phyloP scores from a whole-genome alignment of 1,140 invertebrate species.

The Belonocnema kinseyi region DNA sequence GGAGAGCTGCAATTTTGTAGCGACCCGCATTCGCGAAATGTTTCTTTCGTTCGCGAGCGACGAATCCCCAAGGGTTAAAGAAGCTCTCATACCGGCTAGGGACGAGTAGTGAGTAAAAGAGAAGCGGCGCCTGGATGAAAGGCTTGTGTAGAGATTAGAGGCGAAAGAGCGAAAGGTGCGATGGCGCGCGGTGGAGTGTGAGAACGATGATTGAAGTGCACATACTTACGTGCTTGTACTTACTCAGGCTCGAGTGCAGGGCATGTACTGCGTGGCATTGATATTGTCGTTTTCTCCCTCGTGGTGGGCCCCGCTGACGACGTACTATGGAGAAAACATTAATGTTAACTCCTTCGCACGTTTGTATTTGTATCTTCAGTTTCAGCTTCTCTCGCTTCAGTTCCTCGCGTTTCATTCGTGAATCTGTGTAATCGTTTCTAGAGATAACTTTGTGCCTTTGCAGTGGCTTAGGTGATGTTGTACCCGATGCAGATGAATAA shows the following conservation, averaged over 20 bases:
- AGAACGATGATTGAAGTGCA: constrained; percentile 73
- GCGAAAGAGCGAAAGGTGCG: constrained; percentile 63
- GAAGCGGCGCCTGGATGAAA: constrained; percentile 58
- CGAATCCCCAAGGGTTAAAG: constrained; percentile 47
- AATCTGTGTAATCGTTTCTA: constrained; percentile 51
- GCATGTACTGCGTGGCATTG: constrained; percentile 48
- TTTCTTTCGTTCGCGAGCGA: constrained; percentile 38
- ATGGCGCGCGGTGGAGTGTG: constrained; percentile 62
- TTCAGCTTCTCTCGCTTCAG: not conserved
- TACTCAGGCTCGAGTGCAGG: constrained; percentile 59
- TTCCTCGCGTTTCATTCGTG: constrained; percentile 40
- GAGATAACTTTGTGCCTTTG: not conserved
- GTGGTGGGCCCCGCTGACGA: constrained; percentile 54
- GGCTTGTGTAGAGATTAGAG: constrained; percentile 62
- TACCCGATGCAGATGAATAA: not conserved
- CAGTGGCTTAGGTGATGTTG: not conserved
- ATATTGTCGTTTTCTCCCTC: constrained; percentile 64
- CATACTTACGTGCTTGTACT: constrained; percentile 66
- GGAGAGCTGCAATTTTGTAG: constrained; percentile 37
- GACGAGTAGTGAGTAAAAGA: constrained; percentile 36
- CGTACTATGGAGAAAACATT: constrained; percentile 39
- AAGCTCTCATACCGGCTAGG: constrained; percentile 33
- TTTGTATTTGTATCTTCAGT: constrained; percentile 30
- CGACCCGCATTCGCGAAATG: constrained; percentile 43
- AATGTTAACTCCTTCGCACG: constrained; percentile 41